Evolutionary conservation across 2,113 vertebrate genomes (phyloP), one percentile per base, ranked within the genome.

Genomic region (Arvicanthis niloticus): DNA sequence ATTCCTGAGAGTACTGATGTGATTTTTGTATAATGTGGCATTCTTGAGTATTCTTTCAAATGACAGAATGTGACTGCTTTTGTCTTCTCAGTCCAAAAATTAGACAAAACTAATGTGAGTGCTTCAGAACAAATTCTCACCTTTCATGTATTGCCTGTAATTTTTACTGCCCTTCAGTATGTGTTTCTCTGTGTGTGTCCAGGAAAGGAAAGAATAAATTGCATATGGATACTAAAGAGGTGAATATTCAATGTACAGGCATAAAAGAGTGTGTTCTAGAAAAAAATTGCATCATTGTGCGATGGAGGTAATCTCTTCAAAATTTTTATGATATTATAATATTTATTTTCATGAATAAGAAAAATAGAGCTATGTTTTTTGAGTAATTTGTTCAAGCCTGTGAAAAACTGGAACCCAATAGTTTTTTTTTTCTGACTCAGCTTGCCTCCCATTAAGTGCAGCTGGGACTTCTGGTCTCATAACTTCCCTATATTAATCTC

Each of bases 401-500:
- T 81, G 17, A 92, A 65, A 92, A 80, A 4, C 31, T 75, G 1
- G 37, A 73, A 48, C 77, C 48, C 80, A 89, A 56, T 15, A 26
- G 37, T 31, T 6, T 75, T 29, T 29, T 22, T 53, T 84, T 89
- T 94, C 73, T 87, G 37, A 91, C 19, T 65, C 21, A 40, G 45
- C 13, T 87, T 68, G 37, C 37, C 48, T 95, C 62, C 45, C 37
- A 53, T 40, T 87, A 72, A 87, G 31, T 91, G 58, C 76, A 1
- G 1, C 12, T 76, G 37, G 60, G 65, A 84, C 8, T 1, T 78
- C 65, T 85, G 24, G 0, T n/a, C 67, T 94, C 73, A 91, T 95
- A 53, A 92, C 48, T 89, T 93, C 56, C 76, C 51, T 90, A 11
- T 51, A 45, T 93, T 60, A 90, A 81, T 94, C 80, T 91, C 93